These are phyloP conservation scores for Chrysogorgia sp. DNA, from an alignment of 92 coral and sea anemone species.

Conservation along the genomic window DNA sequence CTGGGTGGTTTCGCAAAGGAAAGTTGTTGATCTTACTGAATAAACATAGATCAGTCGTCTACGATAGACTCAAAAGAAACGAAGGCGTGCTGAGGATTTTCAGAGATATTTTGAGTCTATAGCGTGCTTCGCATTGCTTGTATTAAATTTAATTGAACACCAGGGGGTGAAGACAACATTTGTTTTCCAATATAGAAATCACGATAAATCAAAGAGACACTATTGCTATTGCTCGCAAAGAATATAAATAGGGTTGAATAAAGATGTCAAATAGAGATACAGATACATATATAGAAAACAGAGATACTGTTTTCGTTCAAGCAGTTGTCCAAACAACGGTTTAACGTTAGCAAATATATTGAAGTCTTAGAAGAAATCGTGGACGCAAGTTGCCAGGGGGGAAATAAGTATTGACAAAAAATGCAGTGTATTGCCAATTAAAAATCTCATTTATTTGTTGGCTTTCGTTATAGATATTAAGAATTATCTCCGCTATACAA, in stretches of 20 bases:
- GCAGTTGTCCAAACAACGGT: background rate
- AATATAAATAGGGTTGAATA: no score
- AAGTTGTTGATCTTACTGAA: no score
- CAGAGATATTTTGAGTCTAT: background rate
- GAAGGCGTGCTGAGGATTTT: background rate
- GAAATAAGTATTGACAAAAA: constrained; percentile 13
- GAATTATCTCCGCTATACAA: constrained; percentile 6
- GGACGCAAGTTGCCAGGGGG: constrained; percentile 35
- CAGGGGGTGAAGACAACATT: background rate
- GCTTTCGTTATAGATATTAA: constrained; percentile 5
- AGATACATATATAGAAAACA: no score
- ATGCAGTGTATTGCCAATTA: constrained; percentile 24
- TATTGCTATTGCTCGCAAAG: background rate
- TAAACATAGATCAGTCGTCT: no score
- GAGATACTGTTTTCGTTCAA: background rate
- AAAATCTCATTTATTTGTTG: constrained; percentile 8
- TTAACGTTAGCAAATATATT: background rate
- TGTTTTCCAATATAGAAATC: background rate
- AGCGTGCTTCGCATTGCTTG: background rate
- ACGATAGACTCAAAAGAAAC: no score
- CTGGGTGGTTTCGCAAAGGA: no score
- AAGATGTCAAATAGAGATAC: no score
- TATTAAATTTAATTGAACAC: background rate
- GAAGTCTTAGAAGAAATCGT: background rate
- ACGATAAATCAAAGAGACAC: background rate